phyloP scores from a whole-genome alignment of 1,140 invertebrate genomes.

The Centruroides sculpturatus region DNA sequence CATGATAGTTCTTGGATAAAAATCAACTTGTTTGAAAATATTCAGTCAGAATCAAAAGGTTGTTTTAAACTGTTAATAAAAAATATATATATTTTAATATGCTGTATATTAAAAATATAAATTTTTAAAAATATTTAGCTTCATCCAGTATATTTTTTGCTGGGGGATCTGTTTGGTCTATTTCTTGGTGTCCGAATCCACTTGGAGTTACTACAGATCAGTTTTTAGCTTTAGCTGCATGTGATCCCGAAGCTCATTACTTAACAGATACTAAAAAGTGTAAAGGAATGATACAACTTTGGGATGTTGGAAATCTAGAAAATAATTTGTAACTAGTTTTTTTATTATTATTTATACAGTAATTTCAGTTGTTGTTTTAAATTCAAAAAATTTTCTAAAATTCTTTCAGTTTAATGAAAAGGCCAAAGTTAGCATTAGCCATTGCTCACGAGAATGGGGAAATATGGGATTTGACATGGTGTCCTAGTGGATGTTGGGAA shows the following conservation, averaged over 20 bases:
- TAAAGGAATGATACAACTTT: neutral
- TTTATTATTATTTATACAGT: no score
- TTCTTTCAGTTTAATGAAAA: neutral
- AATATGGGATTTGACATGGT: slow-evolving; percentile 55
- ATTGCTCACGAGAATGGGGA: slow-evolving; percentile 46
- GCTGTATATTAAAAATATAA: no score
- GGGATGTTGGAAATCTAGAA: neutral
- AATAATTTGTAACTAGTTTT: no score
- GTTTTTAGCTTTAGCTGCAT: neutral
- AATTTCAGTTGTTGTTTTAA: no score
- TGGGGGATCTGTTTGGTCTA: neutral
- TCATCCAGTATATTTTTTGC: neutral
- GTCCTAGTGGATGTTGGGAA: slow-evolving; percentile 43
- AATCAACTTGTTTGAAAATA: no score
- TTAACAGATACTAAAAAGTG: neutral
- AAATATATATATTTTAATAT: no score
- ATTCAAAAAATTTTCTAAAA: no score
- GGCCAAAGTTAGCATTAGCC: slow-evolving; percentile 34
- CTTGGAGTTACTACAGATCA: neutral
- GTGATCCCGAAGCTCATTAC: neutral
- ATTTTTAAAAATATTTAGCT: no score
- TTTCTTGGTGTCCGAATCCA: slow-evolving; percentile 1
- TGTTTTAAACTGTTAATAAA: no score
- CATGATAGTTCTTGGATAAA: no score
- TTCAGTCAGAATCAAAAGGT: no score